A percentile compares a stretch with the other conserved stretches of the same genome.
phyloP scores from a whole-genome alignment of 2,888 invertebrate genomes.

The Diarsia brunnea region DNA sequence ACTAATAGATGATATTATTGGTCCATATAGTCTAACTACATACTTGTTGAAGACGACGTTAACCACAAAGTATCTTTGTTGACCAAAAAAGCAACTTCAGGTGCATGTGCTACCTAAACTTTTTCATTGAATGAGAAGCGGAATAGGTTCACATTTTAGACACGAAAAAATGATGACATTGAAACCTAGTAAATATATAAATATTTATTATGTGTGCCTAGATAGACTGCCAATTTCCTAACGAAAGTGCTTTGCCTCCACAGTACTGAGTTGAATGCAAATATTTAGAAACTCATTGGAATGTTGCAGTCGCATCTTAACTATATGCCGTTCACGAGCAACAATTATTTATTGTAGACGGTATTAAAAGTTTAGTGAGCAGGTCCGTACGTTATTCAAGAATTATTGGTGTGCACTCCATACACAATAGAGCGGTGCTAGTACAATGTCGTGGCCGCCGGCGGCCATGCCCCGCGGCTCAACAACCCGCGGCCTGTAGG shows the following conservation, averaged over 20 bases:
- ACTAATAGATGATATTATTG: no score
- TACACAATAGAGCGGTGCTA: constrained; percentile 67
- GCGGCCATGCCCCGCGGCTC: constrained; percentile 28
- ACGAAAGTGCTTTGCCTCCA: constrained; percentile 1
- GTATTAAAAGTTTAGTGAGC: constrained; percentile 36
- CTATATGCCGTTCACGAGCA: constrained; percentile 10
- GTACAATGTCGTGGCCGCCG: constrained; percentile 69
- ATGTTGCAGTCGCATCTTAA: neutral
- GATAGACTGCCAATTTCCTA: constrained; percentile 3
- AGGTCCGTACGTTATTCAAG: constrained; percentile 41
- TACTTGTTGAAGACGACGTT: neutral
- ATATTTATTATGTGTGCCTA: neutral
- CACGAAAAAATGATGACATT: neutral
- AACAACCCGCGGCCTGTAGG: constrained; percentile 63
- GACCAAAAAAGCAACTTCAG: neutral
- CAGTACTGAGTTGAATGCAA: neutral
- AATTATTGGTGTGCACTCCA: constrained; percentile 62
- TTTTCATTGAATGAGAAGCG: neutral
- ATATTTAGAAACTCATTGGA: constrained; percentile 12
- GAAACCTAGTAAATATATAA: constrained; percentile 3
- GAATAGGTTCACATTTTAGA: neutral
- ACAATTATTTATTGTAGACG: constrained; percentile 20
- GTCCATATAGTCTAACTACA: no score
- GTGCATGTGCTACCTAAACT: neutral
- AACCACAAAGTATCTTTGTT: neutral